A percentile compares a stretch with the other conserved stretches of the same genome.
Evolutionary conservation across 1,140 invertebrate genomes (phyloP).

Genomic region (Drosophila sproati): DNA sequence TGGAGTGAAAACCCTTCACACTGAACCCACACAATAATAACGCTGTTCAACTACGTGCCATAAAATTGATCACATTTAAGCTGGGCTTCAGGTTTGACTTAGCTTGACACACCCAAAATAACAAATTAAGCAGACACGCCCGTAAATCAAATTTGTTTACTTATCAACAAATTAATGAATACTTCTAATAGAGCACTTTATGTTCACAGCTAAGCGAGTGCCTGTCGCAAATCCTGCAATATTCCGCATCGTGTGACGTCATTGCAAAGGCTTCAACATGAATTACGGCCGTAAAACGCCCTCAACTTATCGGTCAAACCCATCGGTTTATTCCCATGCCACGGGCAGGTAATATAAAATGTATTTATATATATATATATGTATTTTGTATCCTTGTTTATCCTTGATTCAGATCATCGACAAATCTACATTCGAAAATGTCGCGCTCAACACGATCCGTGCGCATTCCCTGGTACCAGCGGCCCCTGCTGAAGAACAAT

Average conservation of each 20-base stretch:
- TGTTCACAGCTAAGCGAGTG: slow-evolving; percentile 20
- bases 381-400: slow-evolving; percentile 9
- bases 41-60: too few relatives aligned
- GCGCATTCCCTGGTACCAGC: slow-evolving; percentile 93
- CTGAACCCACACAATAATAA: too few relatives aligned
- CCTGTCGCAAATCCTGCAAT: neutral
- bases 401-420: slow-evolving; percentile 87
- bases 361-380: neutral
- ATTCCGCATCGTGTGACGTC: slow-evolving; percentile 31
- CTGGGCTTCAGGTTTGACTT: slow-evolving; percentile 34
- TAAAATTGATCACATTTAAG: slow-evolving; percentile 18
- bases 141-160: slow-evolving; percentile 10
- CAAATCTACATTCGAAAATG: slow-evolving; percentile 91
- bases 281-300: slow-evolving; percentile 88
- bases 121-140: slow-evolving; percentile 74
- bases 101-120: slow-evolving; percentile 70
- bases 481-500: slow-evolving; percentile 91
- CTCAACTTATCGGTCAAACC: slow-evolving; percentile 91
- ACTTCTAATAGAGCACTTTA: neutral
- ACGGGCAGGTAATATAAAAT: slow-evolving; percentile 86
- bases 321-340: slow-evolving; percentile 94
- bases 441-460: slow-evolving; percentile 92
- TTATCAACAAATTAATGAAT: neutral
- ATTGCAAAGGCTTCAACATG: slow-evolving; percentile 85
- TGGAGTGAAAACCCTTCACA: neutral